phyloP scores from a whole-genome alignment of 2,888 invertebrate species.

The Parnassius glacialis region DNA sequence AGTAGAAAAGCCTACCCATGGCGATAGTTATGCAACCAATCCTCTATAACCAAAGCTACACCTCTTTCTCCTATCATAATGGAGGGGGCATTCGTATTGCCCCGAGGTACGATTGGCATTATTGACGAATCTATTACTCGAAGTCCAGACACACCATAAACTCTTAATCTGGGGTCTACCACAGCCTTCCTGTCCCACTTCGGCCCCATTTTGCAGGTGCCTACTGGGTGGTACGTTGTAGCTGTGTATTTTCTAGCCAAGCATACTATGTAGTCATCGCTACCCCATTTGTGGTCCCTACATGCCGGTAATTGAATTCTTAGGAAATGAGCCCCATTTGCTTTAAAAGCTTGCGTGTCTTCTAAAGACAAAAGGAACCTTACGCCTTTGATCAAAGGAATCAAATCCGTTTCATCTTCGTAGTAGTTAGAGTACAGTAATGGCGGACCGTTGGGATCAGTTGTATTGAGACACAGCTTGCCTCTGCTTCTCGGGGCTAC shows the following conservation, averaged over 20 bases:
- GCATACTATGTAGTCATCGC: constrained; percentile 84
- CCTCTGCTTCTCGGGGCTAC: constrained; percentile 83
- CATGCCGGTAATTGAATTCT: constrained; percentile 81
- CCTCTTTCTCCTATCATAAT: constrained; percentile 41
- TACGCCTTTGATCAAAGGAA: constrained; percentile 80
- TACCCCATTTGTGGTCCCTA: constrained; percentile 76
- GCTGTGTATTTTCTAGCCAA: constrained; percentile 80
- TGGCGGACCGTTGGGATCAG: constrained; percentile 86
- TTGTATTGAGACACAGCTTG: constrained; percentile 78
- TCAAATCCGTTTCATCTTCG: constrained; percentile 76
- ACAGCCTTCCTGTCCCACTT: constrained; percentile 80
- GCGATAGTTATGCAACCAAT: constrained; percentile 39
- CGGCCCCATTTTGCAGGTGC: constrained; percentile 78
- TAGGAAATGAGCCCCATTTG: constrained; percentile 77
- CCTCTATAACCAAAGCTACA: constrained; percentile 46
- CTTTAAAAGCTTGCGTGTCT: constrained; percentile 77
- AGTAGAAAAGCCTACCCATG: neutral
- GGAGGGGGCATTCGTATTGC: constrained; percentile 89
- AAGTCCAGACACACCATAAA: constrained; percentile 81
- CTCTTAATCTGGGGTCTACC: constrained; percentile 84
- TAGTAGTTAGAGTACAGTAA: constrained; percentile 85
- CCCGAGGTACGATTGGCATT: constrained; percentile 88
- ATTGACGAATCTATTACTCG: constrained; percentile 89
- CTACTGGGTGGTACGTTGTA: constrained; percentile 68
- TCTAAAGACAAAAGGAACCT: constrained; percentile 79